These are phyloP conservation scores for Rhabdomys dilectus DNA, from an alignment of 2,113 vertebrate genomes.

Conservation along the genomic window DNA sequence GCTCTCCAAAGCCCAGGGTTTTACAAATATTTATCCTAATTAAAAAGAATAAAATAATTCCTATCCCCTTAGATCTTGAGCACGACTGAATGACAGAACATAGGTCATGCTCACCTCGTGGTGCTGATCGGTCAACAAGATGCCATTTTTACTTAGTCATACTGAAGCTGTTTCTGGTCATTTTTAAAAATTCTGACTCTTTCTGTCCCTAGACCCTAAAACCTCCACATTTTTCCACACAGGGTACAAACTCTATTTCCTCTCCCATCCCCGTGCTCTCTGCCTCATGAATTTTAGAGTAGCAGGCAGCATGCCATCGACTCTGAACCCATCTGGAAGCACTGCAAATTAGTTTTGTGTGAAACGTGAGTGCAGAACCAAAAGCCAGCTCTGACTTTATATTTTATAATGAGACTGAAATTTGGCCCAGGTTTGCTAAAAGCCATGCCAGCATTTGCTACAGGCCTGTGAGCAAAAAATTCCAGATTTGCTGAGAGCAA, in stretches of 20 bases:
- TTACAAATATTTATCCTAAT: conserved; percentile 28
- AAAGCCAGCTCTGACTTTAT: conserved; percentile 76
- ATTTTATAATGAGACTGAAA: conserved; percentile 74
- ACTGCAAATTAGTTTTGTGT: conserved; percentile 62
- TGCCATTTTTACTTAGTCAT: conserved; percentile 50
- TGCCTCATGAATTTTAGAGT: conserved; percentile 35
- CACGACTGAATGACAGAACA: background rate
- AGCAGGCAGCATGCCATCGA: conserved; percentile 54
- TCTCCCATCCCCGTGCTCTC: background rate
- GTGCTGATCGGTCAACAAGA: conserved; percentile 11
- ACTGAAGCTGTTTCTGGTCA: background rate
- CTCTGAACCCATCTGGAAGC: conserved; percentile 71
- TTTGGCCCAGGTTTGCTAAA: conserved; percentile 55
- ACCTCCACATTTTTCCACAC: conserved; percentile 21
- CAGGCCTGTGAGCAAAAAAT: conserved; percentile 46
- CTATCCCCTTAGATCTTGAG: background rate
- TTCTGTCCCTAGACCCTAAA: conserved; percentile 50
- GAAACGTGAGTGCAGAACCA: conserved; percentile 65
- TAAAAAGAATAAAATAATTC: background rate
- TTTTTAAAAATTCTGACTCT: conserved; percentile 35
- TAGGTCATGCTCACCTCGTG: background rate
- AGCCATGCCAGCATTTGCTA: conserved; percentile 60
- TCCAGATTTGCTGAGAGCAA: conserved; percentile 50
- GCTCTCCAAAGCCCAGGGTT: background rate
- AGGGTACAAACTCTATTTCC: background rate